Base-by-base conservation (phyloP, 1,140 invertebrate genomes). In the Catajapyx aquilonaris region DNA sequence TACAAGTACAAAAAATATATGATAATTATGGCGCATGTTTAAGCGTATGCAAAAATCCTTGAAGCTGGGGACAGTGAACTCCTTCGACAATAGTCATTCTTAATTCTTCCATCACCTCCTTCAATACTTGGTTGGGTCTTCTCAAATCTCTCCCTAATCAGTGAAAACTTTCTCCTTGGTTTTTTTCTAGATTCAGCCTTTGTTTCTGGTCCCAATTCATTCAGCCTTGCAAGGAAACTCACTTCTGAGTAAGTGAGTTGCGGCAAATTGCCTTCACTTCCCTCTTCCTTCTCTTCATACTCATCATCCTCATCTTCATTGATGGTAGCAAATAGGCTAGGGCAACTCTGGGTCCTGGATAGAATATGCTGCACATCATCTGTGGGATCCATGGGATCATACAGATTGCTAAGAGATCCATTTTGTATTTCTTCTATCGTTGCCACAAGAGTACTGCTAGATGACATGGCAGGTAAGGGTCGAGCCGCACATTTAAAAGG, bases 351-450 rank as follows among this genome's bases (percentile, higher is more conserved):
- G 31, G 39, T 41, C 4, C 35, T 40, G 9, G 44, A 30, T 19
- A 39, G 43, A 37, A 33, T 40, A 9, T 35, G 40, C 25, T 39
- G 36, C 10, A 41, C 43, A 20, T 23, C 35, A 21, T 46, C 37
- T 21, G 40, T 41, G 17, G 35, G 34, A 5, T 35, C 45, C 46
- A 31, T 41, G 13, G 28, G 44, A 39, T 25, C 40, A 36, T 31
- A 38, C 25, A 15, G n/a, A 25, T 45, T 41, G 34, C 37, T 40
- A 20, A 46, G 23, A 19, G 44, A 46, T 9, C 28, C 32, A 28
- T 40, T 41, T 2, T 43, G 19, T 9, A 71, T 71, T 52, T 71
- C 67, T 45, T 71, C 68, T 38, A 71, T 71, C 2, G 68, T 71
- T 3, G 64, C 68, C 2, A 71, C 68, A 5, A 71, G 49, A 5